Evolutionary conservation across 2,113 vertebrate species (phyloP).

Genomic region (Alces alces): DNA sequence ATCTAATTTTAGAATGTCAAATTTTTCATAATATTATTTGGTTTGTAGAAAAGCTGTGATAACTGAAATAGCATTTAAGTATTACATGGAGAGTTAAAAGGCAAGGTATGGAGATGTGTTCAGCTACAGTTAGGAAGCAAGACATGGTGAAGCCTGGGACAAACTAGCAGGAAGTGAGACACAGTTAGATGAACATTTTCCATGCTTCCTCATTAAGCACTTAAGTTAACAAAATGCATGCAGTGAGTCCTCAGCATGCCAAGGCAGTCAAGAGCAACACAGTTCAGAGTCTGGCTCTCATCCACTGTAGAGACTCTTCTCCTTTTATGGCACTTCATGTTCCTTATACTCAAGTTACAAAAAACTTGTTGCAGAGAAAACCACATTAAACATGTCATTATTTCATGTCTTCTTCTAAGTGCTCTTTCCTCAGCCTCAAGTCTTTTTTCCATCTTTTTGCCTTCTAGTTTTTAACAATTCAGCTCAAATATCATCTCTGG

Average conservation of each 20-base stretch:
- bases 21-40: not conserved
- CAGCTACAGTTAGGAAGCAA: not conserved
- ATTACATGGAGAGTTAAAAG: not conserved
- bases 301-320: not conserved
- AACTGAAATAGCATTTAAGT: not conserved
- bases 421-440: not conserved
- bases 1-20: slow-evolving; percentile 16
- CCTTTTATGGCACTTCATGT: not conserved
- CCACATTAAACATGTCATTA: not conserved
- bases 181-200: not conserved
- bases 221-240: not conserved
- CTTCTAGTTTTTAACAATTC: not conserved
- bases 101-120: not conserved
- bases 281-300: not conserved
- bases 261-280: not conserved
- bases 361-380: not conserved
- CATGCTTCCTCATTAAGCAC: not conserved
- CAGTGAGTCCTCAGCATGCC: not conserved
- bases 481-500: not conserved
- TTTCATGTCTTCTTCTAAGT: not conserved
- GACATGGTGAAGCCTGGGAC: not conserved
- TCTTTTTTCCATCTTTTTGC: not conserved
- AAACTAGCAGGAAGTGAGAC: not conserved
- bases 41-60: not conserved
- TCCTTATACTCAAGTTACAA: not conserved